Evolutionary conservation across 2,113 vertebrate species (phyloP).

Genomic region (Miniopterus natalensis): DNA sequence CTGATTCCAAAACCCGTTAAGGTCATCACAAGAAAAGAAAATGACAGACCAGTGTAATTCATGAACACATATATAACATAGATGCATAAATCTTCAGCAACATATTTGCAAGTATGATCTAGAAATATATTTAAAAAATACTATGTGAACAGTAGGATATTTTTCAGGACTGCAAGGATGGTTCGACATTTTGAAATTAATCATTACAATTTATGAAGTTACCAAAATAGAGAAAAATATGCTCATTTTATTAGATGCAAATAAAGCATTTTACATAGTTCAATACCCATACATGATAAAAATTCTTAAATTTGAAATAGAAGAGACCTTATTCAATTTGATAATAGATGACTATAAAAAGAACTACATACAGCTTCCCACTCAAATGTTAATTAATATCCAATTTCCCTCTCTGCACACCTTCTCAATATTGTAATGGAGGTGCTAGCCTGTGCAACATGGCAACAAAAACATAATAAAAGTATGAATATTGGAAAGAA

Average conservation of each 20-base stretch:
- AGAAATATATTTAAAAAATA: not conserved
- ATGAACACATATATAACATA: not conserved
- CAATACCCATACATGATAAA: not conserved
- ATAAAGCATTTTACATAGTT: not conserved
- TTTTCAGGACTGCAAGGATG: not conserved
- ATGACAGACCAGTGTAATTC: not conserved
- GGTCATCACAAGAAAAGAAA: not conserved
- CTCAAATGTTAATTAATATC: not conserved
- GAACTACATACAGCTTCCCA: too few relatives aligned
- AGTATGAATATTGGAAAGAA: not conserved
- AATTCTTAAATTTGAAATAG: conserved; percentile 8
- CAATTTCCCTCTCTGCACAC: too few relatives aligned
- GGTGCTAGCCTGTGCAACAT: not conserved
- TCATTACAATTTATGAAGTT: not conserved
- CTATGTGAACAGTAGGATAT: not conserved
- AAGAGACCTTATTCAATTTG: not conserved
- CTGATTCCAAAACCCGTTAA: not conserved
- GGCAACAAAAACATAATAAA: not conserved
- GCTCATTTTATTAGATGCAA: not conserved
- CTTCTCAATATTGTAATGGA: not conserved
- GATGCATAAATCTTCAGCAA: not conserved
- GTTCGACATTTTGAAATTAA: not conserved
- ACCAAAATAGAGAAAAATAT: not conserved
- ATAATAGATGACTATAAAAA: not conserved
- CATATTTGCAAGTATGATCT: not conserved